Base-by-base conservation (phyloP, 2,888 invertebrate species). In the Seira ritae region DNA sequence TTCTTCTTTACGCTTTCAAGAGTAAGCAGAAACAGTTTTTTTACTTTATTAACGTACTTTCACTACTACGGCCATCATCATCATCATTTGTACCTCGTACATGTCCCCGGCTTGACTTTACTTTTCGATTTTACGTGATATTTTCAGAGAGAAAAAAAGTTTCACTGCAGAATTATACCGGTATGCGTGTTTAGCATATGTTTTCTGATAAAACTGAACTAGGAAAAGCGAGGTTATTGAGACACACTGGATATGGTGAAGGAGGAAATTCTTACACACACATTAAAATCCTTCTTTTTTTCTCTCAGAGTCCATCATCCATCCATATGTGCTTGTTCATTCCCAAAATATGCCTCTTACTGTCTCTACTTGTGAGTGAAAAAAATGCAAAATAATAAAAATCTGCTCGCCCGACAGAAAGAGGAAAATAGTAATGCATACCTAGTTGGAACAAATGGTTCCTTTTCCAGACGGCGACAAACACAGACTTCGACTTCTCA, bases 171-270 rank as follows among this genome's bases (percentile, higher is more conserved):
- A 12, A 50, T 50, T 50, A 50, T 50, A 15, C 50, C 50, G 50
- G 15, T 15, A 50, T 50, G 50, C 50, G 50, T 50, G 50, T 50
- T 50, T 50, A 50, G 50, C 50, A 50, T 50, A n/a, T 50, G 50
- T 50, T 50, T 50, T 8, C 17, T 31, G 31, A 31, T 4, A 31
- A 31, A 31, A 8, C 2, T 2, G 31, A 50, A n/a, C 12, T 50
- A 50, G 17, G 17, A 50, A 50, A 50, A 50, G 50, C 12, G 3
- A 15, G 50, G 50, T 15, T 50, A 50, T 15, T 50, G 50, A 50
- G 12, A n/a, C 50, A 50, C 3, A n/a, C 2, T 4, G 15, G 15
- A 15, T 3, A 50, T 50, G 12, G 12, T 2, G 50, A 50, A 15
- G 12, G 17, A 50, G 50, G 17, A 50, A n/a, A 50, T 50, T 50